phyloP scores from a whole-genome alignment of 2,797 vertebrate genomes.

The Silurus lanzhouensis region DNA sequence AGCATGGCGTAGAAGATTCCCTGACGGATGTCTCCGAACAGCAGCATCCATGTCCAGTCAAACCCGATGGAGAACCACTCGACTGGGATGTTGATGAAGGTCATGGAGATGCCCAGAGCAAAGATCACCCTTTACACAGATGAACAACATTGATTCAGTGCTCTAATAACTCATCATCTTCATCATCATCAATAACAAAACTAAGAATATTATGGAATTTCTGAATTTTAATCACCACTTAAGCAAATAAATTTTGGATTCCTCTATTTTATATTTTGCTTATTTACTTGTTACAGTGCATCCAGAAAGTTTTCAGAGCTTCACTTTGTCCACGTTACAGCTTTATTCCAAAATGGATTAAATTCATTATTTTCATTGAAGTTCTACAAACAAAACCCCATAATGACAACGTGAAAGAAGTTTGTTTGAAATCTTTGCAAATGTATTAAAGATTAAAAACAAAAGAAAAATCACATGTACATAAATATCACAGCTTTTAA shows the following conservation, averaged over 20 bases:
- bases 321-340: too few relatives aligned
- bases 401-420: too few relatives aligned
- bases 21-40: conserved; percentile 95
- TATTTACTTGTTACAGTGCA: too few relatives aligned
- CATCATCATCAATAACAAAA: neutral
- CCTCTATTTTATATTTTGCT: too few relatives aligned
- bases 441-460: too few relatives aligned
- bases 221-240: neutral
- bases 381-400: too few relatives aligned
- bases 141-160: neutral
- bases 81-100: conserved; percentile 96
- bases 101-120: conserved; percentile 96
- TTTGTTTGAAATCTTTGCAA: too few relatives aligned
- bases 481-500: too few relatives aligned
- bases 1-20: conserved; percentile 98
- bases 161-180: neutral
- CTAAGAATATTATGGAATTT: neutral
- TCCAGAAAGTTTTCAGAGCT: too few relatives aligned
- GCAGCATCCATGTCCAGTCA: conserved; percentile 98
- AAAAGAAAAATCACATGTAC: too few relatives aligned
- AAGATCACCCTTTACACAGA: conserved; percentile 85
- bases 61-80: conserved; percentile 98
- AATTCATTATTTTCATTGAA: too few relatives aligned
- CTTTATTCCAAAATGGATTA: too few relatives aligned
- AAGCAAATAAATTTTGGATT: neutral